Base-by-base conservation (phyloP, 2,113 vertebrate genomes). In the Austrofundulus limnaeus region DNA sequence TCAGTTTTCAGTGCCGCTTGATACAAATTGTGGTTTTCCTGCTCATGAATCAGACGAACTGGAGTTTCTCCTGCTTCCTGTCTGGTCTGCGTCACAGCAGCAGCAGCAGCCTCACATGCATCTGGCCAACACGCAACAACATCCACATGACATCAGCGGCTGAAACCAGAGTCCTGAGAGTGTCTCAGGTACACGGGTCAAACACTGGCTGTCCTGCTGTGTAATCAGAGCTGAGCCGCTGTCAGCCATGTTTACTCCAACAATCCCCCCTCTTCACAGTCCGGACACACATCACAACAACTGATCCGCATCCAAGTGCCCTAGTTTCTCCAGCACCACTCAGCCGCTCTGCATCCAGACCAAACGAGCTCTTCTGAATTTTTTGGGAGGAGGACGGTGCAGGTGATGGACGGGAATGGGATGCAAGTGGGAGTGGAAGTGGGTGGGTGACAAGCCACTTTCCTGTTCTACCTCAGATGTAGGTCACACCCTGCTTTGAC, bases 91-190 rank as follows among this genome's bases (percentile, higher is more conserved):
- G 55, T 78, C 62, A 46, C 48, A 54, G 42, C 64, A 62, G 19
- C 42, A 59, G 42, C 48, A 54, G 42, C 64, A 62, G 19, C 42
- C 54, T 25, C 46, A 38, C 70, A 50, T 59, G 54, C 71, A 53
- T 45, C 55, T 62, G 63, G 71, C 67, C 57, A 46, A 45, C 21
- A 37, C 41, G 19, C 45, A 9, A 79, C 47, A 47, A 28, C 54
- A 39, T 67, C 61, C 61, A 38, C 62, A 78, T 78, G 67, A 72
- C 67, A 59, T 87, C 84, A 79, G 73, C 31, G 24, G 1, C 72
- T 88, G 89, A 87, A 85, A 89, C 37, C 80, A 76, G 66, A 78
- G 84, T 79, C 72, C 87, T 70, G 74, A 66, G 77, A 85, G 77
- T 84, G 86, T 67, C 39, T 13, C 28, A 69, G 80, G 71, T 59